A percentile compares a stretch with the other conserved stretches of the same genome.
Conservation (phyloP, 2,113 vertebrate species). For the Limnothrissa miodon region DNA sequence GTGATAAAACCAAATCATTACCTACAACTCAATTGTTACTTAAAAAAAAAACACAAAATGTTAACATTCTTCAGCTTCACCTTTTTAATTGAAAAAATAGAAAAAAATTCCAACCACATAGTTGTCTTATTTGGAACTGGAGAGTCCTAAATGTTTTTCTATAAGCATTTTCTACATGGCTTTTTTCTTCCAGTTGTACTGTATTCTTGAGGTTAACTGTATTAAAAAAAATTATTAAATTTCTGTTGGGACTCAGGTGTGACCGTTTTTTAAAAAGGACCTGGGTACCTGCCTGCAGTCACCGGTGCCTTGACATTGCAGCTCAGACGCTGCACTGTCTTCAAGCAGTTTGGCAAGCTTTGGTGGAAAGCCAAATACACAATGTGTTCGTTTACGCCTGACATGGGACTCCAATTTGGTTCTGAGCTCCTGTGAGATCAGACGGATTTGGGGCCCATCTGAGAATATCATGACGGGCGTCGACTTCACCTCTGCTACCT, state of each 20-base stretch:
- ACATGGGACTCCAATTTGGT: background rate
- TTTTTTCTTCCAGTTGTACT: background rate
- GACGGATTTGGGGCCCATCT: background rate
- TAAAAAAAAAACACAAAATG: background rate
- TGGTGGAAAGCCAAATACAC: background rate
- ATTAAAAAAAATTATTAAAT: background rate
- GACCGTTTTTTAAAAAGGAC: background rate
- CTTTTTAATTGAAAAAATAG: background rate
- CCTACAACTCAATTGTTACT: background rate
- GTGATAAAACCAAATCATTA: background rate
- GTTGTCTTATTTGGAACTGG: background rate
- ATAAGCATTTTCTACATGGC: background rate
- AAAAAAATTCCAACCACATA: background rate
- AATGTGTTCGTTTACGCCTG: background rate
- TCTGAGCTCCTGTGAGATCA: slow-evolving; percentile 5
- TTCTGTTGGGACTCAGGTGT: background rate
- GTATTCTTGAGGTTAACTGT: background rate
- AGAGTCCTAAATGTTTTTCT: background rate
- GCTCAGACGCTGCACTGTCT: background rate
- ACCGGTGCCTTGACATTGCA: background rate
- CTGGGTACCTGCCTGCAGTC: background rate
- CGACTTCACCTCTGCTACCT: background rate
- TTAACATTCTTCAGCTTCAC: background rate
- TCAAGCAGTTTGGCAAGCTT: background rate
- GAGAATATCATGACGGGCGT: background rate